Base-by-base conservation (phyloP, 2,888 invertebrate genomes). In the Volucella inanis region DNA sequence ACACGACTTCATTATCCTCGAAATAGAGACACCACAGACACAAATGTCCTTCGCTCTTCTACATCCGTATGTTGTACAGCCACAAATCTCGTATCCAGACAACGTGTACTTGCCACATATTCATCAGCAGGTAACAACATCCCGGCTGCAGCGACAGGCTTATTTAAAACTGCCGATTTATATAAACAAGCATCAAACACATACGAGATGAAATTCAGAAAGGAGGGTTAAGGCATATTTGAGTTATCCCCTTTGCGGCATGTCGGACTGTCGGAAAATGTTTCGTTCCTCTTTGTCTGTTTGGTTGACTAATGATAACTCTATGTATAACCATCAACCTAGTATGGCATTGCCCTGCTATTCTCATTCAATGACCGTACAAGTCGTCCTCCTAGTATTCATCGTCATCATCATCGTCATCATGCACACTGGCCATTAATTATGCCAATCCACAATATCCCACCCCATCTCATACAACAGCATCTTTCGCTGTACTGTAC, bases 361-460 rank as follows among this genome's bases (percentile, higher is more conserved):
- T 61, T 61, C 43, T 67, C 22, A 72, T 84, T 72, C 72, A 64
- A 68, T 52, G 72, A 55, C 62, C 62, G 22, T 50, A 52, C 39
- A 47, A 12, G 43, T 15, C 31, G 31, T 55, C 15, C 41, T 43
- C 18, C 2, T 22, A 2, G 18, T 22, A 22, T 22, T 22, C 18
- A 22, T 22, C 18, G 18, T 22, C 18, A 22, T 22, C 22, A 41
- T 70, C 59, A 6, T 79, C 59, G 49, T 45, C 71, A 39, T 62
- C 61, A 54, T 61, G 76, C 81, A 85, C 67, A 85, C 67, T 85
- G 85, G 81, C 85, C 85, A 81, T 85, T 85, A 85, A 81, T 81
- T 85, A 77, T 85, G 64, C 76, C 85, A 77, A 81, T 85, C 68
- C 68, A 85, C 81, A 68, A 77, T 76, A 72, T 59, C 65, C 68